phyloP scores from a whole-genome alignment of 2,888 invertebrate species.

The Trichopoda pennipes region DNA sequence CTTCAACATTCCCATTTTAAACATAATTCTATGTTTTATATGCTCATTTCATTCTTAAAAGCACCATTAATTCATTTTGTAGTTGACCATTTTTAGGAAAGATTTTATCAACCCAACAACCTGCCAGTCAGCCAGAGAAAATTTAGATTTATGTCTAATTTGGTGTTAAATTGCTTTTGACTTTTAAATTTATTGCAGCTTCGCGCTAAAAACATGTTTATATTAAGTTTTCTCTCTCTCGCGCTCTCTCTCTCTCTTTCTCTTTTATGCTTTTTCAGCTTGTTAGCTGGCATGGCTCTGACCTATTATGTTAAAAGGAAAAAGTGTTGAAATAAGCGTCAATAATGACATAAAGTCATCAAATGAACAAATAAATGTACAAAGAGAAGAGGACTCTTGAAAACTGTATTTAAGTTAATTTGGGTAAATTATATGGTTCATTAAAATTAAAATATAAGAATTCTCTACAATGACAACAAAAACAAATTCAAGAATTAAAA shows the following conservation, averaged over 20 bases:
- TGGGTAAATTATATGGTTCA: slow-evolving; percentile 52
- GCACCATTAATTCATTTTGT: no score
- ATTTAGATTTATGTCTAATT: slow-evolving; percentile 56
- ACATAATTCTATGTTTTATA: no score
- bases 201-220: slow-evolving; percentile 15
- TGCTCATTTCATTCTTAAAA: no score
- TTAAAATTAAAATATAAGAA: slow-evolving; percentile 29
- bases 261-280: neutral
- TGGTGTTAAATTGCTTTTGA: slow-evolving; percentile 53
- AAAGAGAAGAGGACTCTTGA: neutral
- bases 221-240: no score
- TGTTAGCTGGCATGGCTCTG: neutral
- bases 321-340: neutral
- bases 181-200: slow-evolving; percentile 54
- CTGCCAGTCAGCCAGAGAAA: neutral
- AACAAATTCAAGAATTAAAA: neutral
- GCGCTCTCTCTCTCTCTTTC: neutral
- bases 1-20: no score
- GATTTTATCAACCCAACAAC: neutral
- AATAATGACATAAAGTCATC: slow-evolving; percentile 4
- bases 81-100: neutral
- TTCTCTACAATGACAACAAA: neutral
- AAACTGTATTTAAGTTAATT: slow-evolving; percentile 40
- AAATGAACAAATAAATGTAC: neutral
- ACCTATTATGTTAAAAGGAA: neutral